Evolutionary conservation across 2,113 vertebrate genomes (phyloP), one percentile per base, ranked within the genome.

Genomic region (Helogale parvula): DNA sequence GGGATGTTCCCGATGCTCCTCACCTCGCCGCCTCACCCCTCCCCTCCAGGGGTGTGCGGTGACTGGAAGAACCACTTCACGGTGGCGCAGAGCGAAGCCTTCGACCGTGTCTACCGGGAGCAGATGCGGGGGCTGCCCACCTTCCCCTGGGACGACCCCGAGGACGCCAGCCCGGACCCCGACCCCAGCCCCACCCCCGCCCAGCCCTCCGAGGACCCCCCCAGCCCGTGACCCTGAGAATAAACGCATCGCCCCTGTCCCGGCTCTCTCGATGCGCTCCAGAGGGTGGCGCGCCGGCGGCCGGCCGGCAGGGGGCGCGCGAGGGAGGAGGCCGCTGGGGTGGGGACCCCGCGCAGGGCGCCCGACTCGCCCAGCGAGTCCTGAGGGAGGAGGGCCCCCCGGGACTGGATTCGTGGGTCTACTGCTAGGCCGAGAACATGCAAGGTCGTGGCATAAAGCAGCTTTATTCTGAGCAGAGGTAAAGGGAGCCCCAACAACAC

Each of bases 21-120:
- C 82, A 91, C 31, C 68, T 33, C 1, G 33, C 27, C 7, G 57
- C 23, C 19, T 23, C 65, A 1, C 7, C 2, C 3, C 1, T 29
- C 4, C 31, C 0, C 0, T 31, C 47, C n/a, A 98, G 98, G 98
- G 23, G 74, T 98, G 89, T 98, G 95, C 0, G 98, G 98, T 0
- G 98, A 98, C 94, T 99, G 98, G 98, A 97, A 98, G 97, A 98
- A 98, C 91, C 98, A 98, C 65, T 98, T 99, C 90, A 98, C 98
- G 0, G 98, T 97, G 94, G 94, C 97, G 0, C 98, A 99, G 96
- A 98, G 97, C 0, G 92, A 99, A 68, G 95, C 80, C 41, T 99
- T 99, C 27, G 45, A 98, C 93, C 96, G 35, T 0, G 90, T 98
- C 84, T 99, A 99, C 87, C 71, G 41, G 1, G 91, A 97, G 81